phyloP scores from a whole-genome alignment of 2,888 invertebrate species.

The Biston betularia region DNA sequence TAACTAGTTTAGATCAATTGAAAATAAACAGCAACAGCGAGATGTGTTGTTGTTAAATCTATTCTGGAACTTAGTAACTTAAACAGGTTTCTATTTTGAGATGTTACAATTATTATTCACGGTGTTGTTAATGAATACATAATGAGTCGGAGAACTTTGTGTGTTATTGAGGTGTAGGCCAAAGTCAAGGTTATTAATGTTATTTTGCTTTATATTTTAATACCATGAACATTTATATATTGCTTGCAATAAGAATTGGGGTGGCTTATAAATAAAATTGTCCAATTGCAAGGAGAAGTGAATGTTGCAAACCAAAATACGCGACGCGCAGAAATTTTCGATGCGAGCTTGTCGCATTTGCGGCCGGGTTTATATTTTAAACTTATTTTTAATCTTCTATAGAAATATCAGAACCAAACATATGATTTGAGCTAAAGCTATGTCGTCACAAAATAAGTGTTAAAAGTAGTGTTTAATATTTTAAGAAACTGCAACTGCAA shows the following conservation, averaged over 20 bases:
- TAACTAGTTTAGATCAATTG: background rate
- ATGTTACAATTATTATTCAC: constrained; percentile 14
- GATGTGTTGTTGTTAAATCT: constrained; percentile 5
- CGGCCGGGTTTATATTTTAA: background rate
- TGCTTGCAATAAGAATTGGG: background rate
- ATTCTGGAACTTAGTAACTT: constrained; percentile 24
- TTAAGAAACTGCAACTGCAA: background rate
- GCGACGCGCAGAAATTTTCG: background rate
- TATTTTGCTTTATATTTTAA: constrained; percentile 10
- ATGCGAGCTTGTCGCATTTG: background rate
- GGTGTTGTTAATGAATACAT: constrained; percentile 13
- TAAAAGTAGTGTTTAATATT: background rate
- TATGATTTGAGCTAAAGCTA: background rate
- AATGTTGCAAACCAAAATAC: constrained; percentile 6
- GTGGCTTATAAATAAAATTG: background rate
- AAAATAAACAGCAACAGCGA: constrained; percentile 2
- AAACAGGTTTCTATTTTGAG: constrained; percentile 34
- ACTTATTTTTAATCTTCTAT: background rate
- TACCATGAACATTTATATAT: background rate
- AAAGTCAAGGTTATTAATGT: constrained; percentile 42
- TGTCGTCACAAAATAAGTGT: background rate
- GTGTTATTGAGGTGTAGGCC: constrained; percentile 35
- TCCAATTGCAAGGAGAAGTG: constrained; percentile 1
- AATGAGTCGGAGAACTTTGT: constrained; percentile 23
- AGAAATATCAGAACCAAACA: background rate